These are phyloP conservation scores for Pituophis catenifer DNA, from an alignment of 2,113 vertebrate species.

Conservation along the genomic window DNA sequence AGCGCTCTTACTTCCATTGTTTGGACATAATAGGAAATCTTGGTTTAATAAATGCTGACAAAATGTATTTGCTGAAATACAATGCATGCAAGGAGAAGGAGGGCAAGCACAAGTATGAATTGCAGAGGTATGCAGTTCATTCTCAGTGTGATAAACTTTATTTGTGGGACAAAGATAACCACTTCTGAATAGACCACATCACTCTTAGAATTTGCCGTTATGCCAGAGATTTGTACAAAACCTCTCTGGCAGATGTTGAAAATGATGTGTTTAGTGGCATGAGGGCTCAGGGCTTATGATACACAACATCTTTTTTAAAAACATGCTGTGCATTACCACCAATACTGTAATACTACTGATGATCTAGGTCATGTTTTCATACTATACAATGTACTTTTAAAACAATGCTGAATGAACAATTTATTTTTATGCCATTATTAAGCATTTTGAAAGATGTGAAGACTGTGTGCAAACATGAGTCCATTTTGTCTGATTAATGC, in stretches of 20 bases:
- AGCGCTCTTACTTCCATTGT: neutral
- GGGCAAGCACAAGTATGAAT: neutral
- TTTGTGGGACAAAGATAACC: neutral
- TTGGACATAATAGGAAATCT: neutral
- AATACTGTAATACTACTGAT: neutral
- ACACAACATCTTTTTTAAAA: neutral
- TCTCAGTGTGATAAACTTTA: neutral
- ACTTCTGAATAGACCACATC: neutral
- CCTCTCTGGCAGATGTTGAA: neutral
- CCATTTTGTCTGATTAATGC: neutral
- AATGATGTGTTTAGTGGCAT: neutral
- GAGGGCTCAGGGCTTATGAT: neutral
- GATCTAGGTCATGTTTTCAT: neutral
- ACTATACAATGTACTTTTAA: neutral
- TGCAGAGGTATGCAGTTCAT: neutral
- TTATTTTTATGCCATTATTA: constrained; percentile 35
- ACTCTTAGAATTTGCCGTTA: neutral
- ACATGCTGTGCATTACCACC: neutral
- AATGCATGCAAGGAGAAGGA: neutral
- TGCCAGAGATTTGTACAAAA: neutral
- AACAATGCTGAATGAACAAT: constrained; percentile 48
- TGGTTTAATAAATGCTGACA: neutral
- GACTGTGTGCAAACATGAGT: constrained; percentile 7
- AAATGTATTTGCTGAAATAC: neutral
- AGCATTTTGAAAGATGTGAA: constrained; percentile 28